Percentiles rank a stretch among this genome's conserved stretches.
Evolutionary conservation across 2,113 vertebrate species (phyloP).

Genomic region (Hypocryptadius cinnamomeus): DNA sequence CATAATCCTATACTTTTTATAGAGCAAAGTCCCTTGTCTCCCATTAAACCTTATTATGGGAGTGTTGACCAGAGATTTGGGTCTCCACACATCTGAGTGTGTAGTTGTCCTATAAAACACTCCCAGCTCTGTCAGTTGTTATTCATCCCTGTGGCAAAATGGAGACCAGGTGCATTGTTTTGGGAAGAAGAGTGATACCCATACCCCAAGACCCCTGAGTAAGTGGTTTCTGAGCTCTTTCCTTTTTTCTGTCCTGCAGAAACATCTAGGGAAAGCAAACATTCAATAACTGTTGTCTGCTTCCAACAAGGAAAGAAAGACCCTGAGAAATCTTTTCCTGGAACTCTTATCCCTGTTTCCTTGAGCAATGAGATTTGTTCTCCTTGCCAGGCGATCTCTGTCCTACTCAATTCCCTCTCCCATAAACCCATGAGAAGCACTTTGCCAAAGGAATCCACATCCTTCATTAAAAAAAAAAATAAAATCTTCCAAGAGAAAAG

Average conservation of each 20-base stretch:
- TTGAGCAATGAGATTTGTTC: background rate
- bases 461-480: background rate
- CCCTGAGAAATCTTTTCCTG: background rate
- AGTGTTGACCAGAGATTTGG: background rate
- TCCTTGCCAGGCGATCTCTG: background rate
- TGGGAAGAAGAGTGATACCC: background rate
- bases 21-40: background rate
- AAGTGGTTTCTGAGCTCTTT: background rate
- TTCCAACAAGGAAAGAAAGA: background rate
- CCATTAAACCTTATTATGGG: background rate
- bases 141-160: background rate
- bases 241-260: background rate
- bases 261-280: background rate
- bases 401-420: background rate
- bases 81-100: background rate
- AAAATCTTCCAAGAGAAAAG: background rate
- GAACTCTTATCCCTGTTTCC: background rate
- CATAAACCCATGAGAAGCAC: background rate
- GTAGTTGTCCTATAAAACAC: background rate
- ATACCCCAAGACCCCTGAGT: accelerated
- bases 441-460: background rate
- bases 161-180: background rate
- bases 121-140: background rate
- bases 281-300: background rate
- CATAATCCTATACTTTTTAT: background rate